Base-by-base conservation (phyloP, 53 echinoderm and acorn worm genomes). In the Echinarachnius parma region DNA sequence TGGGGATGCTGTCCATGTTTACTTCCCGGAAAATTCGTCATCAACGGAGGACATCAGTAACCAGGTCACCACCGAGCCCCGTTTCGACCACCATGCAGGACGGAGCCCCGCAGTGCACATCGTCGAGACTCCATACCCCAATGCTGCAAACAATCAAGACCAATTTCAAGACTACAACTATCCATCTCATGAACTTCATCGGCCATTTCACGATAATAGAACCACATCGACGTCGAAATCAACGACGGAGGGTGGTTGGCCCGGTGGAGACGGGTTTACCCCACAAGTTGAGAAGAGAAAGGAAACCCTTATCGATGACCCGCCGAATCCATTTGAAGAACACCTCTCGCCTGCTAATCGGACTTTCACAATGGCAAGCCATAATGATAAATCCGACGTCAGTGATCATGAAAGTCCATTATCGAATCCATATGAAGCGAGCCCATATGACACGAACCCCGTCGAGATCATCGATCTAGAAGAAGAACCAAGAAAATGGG, bases 81-180 rank as follows among this genome's bases (percentile, higher is more conserved):
- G 31, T 8, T 34, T 29, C 31, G 25, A 28, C 13, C 36, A 22
- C 18, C 15, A 42, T 28, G 37, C 9, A 20, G 74, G 74, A 8
- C 15, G 4, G 9, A 72, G 74, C 28, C 74, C 74, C 20, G 74
- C 74, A 2, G 57, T 72, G 56, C 74, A 72, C 27, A 57, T 72
- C 18, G 29, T 72, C 18, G 74, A 72, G 28, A 72, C 39, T 37
- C 74, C 74, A 32, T 72, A 72, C 35, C 36, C 57, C 19, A 57
- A 57, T 0, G 57, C 74, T 24, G 56, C 74, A 2, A n/a, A 56
- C 57, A 37, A 72, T 26, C 56, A 72, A 55, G 74, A 56, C 9
- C 56, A 72, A 42, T 58, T 72, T 18, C 34, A 57, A 42, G 74
- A 72, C 18, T 1, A 56, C 28, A 55, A 28, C 35, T 72, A 56